phyloP scores from a whole-genome alignment of 2,888 invertebrate genomes.

The Nasonia oneida region DNA sequence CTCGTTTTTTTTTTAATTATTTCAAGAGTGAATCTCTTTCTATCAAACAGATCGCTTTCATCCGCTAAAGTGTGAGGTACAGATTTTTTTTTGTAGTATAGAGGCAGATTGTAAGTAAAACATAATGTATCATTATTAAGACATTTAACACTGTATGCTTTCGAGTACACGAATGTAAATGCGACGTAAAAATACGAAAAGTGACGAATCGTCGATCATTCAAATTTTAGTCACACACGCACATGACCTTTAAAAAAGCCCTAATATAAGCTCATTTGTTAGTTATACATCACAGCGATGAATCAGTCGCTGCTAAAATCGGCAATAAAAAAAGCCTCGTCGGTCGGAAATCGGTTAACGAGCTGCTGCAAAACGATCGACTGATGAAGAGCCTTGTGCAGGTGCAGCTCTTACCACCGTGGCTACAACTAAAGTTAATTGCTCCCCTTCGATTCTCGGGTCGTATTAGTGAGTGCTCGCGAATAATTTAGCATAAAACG shows the following conservation, averaged over 20 bases:
- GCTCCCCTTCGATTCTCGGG: conserved; percentile 65
- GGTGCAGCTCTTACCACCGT: conserved; percentile 66
- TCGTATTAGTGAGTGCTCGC: conserved; percentile 64
- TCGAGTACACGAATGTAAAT: too few species aligned
- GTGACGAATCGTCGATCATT: too few species aligned
- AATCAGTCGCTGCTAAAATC: background rate
- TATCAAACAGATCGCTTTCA: background rate
- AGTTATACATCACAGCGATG: background rate
- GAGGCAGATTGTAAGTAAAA: too few species aligned
- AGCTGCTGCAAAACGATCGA: conserved; percentile 20
- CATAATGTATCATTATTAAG: too few species aligned
- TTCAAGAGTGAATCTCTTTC: background rate
- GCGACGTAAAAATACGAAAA: too few species aligned
- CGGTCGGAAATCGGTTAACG: conserved; percentile 26
- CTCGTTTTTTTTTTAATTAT: background rate
- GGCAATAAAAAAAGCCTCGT: background rate
- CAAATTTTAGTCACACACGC: too few species aligned
- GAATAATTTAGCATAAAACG: conserved; percentile 48
- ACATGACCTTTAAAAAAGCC: background rate
- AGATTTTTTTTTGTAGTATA: background rate
- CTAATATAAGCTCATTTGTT: background rate
- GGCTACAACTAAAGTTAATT: conserved; percentile 72
- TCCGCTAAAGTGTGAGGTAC: background rate
- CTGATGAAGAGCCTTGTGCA: background rate
- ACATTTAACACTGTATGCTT: too few species aligned